Evolutionary conservation across 2,888 invertebrate species (phyloP), one percentile per base, ranked within the genome.

Genomic region (Sepiola atlantica): DNA sequence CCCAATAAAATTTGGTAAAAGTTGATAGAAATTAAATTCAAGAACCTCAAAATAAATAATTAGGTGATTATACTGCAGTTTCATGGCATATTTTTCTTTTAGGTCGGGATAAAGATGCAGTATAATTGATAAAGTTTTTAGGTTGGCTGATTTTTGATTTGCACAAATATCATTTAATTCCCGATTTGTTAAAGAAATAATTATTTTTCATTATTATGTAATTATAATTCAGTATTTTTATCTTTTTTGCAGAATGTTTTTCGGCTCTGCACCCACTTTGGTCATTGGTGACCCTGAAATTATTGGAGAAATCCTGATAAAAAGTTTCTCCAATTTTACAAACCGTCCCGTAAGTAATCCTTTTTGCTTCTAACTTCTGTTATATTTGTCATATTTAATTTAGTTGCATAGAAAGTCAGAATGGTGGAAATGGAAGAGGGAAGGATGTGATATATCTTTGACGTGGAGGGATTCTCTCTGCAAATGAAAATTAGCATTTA

Each of bases 241-340:
- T 77, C 18, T n/a, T n/a, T 77, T 32, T 77, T 77, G 77, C 16
- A 77, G 77, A 0, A 32, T n/a, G n/a, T 77, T n/a, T 77, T 77
- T 77, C 14, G 77, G 77, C n/a, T 1, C n/a, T 1, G 1, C 2
- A 12, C 77, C 77, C 2, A 77, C n/a, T 77, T 16, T 77, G n/a
- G 32, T 77, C 32, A 14, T 77, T 3, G 4, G n/a, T n/a, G 77
- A 77, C 77, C 77, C 77, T n/a, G 77, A 77, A 77, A 77, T 77
- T n/a, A 77, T 77, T 16, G 32, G 16, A 77, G 77, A 77, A 32
- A 0, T 77, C 14, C n/a, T 77, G 77, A n/a, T 77, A 12, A 77
- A 77, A 77, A 77, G 32, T 77, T 77, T 77, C 77, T 77, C 77
- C n/a, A 77, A 77, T 77, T 77, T 77, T 77, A 77, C 77, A 77